Percentiles rank a stretch among this genome's conserved stretches.
Evolutionary conservation across 37 sponge, comb jelly and placozoan genomes (phyloP).

Genomic region (Beroe forskalii): DNA sequence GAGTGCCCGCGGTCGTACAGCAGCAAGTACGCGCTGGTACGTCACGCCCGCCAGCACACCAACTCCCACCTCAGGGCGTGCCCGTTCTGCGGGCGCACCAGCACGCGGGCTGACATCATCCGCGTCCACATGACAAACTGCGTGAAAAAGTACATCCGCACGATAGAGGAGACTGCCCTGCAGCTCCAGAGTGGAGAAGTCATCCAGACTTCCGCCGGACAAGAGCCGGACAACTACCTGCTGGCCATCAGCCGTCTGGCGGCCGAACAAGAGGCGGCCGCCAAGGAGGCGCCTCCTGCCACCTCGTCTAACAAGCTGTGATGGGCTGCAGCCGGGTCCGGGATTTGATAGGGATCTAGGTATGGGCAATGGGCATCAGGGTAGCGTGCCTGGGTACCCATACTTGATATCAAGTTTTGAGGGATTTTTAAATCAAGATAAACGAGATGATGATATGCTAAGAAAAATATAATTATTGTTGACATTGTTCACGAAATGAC

Average conservation of each 20-base stretch:
- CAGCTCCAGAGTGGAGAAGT: not conserved
- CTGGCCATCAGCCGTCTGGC: constrained; percentile 37
- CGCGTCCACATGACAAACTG: constrained; percentile 65
- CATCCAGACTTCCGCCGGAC: not conserved
- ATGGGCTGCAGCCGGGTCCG: too few relatives aligned
- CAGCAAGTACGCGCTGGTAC: constrained; percentile 55
- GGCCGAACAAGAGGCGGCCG: constrained; percentile 40
- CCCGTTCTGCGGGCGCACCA: constrained; percentile 59
- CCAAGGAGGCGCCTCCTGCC: not conserved
- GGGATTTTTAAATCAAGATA: too few relatives aligned
- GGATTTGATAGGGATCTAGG: too few relatives aligned
- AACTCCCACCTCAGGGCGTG: constrained; percentile 59
- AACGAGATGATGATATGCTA: too few relatives aligned
- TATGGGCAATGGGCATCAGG: too few relatives aligned
- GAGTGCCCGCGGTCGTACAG: constrained; percentile 62
- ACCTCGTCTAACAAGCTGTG: not conserved
- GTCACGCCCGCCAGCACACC: constrained; percentile 64
- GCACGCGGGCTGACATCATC: constrained; percentile 63
- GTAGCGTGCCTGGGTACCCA: too few relatives aligned
- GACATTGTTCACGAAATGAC: too few relatives aligned
- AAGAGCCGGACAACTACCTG: constrained; percentile 14
- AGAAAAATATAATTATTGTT: too few relatives aligned
- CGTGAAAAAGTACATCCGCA: constrained; percentile 46
- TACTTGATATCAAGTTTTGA: too few relatives aligned
- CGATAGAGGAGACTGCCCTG: constrained; percentile 33